Evolutionary conservation across 2,797 vertebrate genomes (phyloP), one percentile per base, ranked within the genome.

Genomic region (Cirrhinus molitorella): DNA sequence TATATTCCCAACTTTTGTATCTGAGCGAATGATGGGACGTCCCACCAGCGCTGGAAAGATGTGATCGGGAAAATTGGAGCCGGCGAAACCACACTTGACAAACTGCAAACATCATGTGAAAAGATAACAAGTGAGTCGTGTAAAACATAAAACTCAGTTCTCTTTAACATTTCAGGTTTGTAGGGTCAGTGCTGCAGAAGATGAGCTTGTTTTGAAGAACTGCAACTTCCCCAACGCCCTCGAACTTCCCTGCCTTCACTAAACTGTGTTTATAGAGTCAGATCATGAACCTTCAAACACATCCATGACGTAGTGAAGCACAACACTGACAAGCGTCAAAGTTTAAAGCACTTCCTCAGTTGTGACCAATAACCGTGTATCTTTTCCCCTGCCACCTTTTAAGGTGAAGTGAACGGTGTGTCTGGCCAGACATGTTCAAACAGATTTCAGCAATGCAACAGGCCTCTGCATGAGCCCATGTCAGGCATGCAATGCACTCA

Each of bases 31-130:
- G 86, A 95, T 90, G 0, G 96, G 96, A 7, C 95, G 94, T 11
- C 95, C 96, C 86, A 96, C 93, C 90, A 96, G 86, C 1, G 95
- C 95, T 0, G 96, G 96, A 85, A 96, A 96, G 88, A 96, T 96
- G 92, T 96, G 95, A 0, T 95, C 94, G 0, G 96, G 95, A 88
- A 96, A 96, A 92, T 96, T 96, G 84, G 95, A 95, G 34, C 96
- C 96, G 0, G 96, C 95, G 5, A 94, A 96, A 43, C 96, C 96
- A 23, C 96, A 96, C 73, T 96, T 96, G 79, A 96, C 96, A 87
- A 96, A 96, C 96, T 96, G 91, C 1, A 57, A 31, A 65, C 45
- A 77, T 66, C 25, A 23, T 37, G 55, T 37, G 23, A 79, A 45
- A 83, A 47, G 23, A 51, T 70, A 25, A 31, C 0, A 25, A 71